Percentiles rank a stretch among this genome's conserved stretches.
Conservation (phyloP, 2,888 invertebrate species). For the Napeogenes sylphis region DNA sequence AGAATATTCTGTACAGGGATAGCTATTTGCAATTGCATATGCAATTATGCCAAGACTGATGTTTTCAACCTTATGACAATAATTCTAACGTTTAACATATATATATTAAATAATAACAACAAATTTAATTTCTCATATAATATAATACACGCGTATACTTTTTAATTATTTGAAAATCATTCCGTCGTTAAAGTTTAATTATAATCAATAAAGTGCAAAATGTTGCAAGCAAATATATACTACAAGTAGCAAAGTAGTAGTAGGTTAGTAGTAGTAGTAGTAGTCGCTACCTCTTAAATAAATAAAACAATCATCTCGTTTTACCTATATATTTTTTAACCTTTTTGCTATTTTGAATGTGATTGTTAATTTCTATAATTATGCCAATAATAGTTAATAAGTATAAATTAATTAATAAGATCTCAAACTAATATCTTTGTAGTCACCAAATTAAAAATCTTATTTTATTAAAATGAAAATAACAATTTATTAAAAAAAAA, state of each 20-base stretch:
- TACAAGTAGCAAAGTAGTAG: not conserved
- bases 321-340: slow-evolving; percentile 16
- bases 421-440: too few species aligned
- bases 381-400: slow-evolving; percentile 18
- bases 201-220: not conserved
- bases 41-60: slow-evolving; percentile 1
- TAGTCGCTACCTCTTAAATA: too few species aligned
- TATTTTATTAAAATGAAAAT: too few species aligned
- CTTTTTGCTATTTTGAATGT: slow-evolving; percentile 21
- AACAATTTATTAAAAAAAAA: too few species aligned
- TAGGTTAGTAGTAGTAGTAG: too few species aligned
- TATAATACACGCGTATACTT: not conserved
- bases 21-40: not conserved
- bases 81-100: not conserved
- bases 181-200: not conserved
- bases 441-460: too few species aligned
- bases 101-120: not conserved
- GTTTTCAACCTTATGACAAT: not conserved
- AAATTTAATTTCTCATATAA: not conserved
- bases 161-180: not conserved
- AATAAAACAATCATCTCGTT: slow-evolving; percentile 8
- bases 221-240: not conserved
- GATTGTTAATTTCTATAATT: slow-evolving; percentile 18
- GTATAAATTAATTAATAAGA: too few species aligned
- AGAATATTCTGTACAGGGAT: not conserved